Conservation (phyloP, 2,888 invertebrate species). For the Dendrolimus pini region DNA sequence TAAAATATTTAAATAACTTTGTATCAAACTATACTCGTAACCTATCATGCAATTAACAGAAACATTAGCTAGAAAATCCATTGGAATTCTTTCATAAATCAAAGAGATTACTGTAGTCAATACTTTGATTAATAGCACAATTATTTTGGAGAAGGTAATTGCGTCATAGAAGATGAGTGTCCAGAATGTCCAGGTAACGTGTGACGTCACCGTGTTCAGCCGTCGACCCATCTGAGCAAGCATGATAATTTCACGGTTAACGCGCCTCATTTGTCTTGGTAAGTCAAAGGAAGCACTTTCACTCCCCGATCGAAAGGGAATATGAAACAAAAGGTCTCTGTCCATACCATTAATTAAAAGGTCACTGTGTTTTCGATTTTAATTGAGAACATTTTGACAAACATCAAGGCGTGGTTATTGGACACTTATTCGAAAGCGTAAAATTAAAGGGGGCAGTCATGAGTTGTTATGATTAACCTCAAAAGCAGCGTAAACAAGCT, state of each 20-base stretch:
- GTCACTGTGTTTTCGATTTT: not conserved
- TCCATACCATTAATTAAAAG: conserved; percentile 2
- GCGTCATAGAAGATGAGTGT: conserved; percentile 33
- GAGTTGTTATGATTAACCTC: not conserved
- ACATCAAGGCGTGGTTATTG: not conserved
- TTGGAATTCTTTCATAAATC: conserved; percentile 24
- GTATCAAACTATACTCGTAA: too few relatives aligned
- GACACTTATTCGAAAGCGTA: not conserved
- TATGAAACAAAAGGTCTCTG: conserved; percentile 10
- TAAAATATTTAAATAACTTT: not conserved
- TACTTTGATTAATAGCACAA: conserved; percentile 39
- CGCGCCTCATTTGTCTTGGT: conserved; percentile 42
- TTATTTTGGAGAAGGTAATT: conserved; percentile 40
- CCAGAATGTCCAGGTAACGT: conserved; percentile 25
- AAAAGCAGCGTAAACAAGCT: not conserved
- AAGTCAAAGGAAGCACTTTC: conserved; percentile 52
- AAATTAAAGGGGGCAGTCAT: not conserved
- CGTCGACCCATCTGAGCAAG: conserved; percentile 35
- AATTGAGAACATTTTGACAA: conserved; percentile 1
- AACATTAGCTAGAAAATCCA: too few relatives aligned
- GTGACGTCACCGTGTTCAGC: conserved; percentile 28
- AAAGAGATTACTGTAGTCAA: conserved; percentile 31
- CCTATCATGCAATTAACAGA: too few relatives aligned
- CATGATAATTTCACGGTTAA: conserved; percentile 32
- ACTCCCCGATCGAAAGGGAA: conserved; percentile 28